Conservation (phyloP, 92 coral and sea anemone genomes). For the Parazoanthus atlanticus region DNA sequence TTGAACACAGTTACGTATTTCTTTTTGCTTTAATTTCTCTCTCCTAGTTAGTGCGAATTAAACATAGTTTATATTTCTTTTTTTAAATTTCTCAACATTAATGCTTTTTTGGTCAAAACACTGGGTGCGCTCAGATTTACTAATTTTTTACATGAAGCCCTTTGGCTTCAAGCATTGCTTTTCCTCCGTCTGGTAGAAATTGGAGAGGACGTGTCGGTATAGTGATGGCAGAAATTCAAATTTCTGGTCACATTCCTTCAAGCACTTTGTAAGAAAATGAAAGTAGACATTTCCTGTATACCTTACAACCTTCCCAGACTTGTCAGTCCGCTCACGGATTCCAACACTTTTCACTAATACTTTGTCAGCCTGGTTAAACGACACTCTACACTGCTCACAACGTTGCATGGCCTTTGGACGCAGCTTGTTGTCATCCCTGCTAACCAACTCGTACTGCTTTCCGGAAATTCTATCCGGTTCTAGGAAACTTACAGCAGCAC, state of each 20-base stretch:
- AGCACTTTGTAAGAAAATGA: slow-evolving; percentile 56
- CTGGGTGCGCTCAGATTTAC: slow-evolving; percentile 28
- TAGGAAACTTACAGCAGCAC: slow-evolving; percentile 42
- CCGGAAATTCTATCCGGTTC: slow-evolving; percentile 62
- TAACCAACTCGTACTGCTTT: slow-evolving; percentile 63
- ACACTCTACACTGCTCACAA: slow-evolving; percentile 62
- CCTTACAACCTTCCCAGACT: slow-evolving; percentile 42
- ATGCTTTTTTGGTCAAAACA: slow-evolving; percentile 8
- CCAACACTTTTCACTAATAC: slow-evolving; percentile 60
- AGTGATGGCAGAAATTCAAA: slow-evolving; percentile 55
- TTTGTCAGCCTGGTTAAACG: slow-evolving; percentile 56
- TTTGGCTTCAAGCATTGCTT: slow-evolving; percentile 52
- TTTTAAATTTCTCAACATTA: background rate
- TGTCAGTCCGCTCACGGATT: slow-evolving; percentile 61
- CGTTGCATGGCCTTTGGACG: slow-evolving; percentile 63
- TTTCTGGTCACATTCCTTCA: slow-evolving; percentile 59
- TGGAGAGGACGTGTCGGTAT: slow-evolving; percentile 51
- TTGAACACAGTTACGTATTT: slow-evolving; percentile 2
- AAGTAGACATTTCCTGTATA: slow-evolving; percentile 58
- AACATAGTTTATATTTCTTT: background rate
- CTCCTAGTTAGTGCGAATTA: background rate
- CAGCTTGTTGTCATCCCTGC: slow-evolving; percentile 59
- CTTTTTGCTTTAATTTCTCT: background rate
- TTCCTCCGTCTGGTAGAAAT: slow-evolving; percentile 67
- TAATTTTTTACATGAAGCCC: slow-evolving; percentile 49